Conservation (phyloP, 2,113 vertebrate genomes). For the Xyrauchen texanus region DNA sequence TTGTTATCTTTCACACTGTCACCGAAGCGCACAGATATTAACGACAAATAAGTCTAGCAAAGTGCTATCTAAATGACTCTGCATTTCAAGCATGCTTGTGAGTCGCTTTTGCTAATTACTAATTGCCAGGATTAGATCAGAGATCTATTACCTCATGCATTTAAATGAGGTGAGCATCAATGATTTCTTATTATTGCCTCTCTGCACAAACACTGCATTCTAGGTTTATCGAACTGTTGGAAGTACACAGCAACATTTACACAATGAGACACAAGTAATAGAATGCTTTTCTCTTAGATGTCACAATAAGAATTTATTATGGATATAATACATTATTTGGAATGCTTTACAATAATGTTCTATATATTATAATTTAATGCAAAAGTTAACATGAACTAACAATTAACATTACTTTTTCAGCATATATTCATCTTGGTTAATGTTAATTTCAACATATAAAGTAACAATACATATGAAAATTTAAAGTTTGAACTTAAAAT, state of each 20-base stretch:
- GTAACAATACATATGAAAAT: too few relatives aligned
- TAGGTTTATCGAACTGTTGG: background rate
- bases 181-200: slow-evolving; percentile 14
- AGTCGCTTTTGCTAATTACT: slow-evolving; percentile 26
- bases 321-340: too few relatives aligned
- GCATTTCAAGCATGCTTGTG: slow-evolving; percentile 9
- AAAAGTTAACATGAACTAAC: too few relatives aligned
- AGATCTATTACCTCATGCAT: slow-evolving; percentile 40
- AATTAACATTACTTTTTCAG: too few relatives aligned
- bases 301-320: too few relatives aligned
- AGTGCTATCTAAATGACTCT: slow-evolving; percentile 17
- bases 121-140: slow-evolving; percentile 40
- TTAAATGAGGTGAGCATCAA: slow-evolving; percentile 23
- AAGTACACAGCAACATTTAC: background rate
- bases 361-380: too few relatives aligned
- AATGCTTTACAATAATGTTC: too few relatives aligned
- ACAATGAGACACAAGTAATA: background rate
- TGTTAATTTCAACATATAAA: too few relatives aligned
- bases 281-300: background rate
- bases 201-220: slow-evolving; percentile 4
- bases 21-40: background rate
- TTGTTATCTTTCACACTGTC: slow-evolving; percentile 16
- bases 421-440: too few relatives aligned
- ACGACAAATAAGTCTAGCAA: slow-evolving; percentile 2
- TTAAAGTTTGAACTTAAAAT: too few relatives aligned